Evolutionary conservation across 2,888 invertebrate species (phyloP), one percentile per base, ranked within the genome.

Genomic region (Stomorhina lunata): DNA sequence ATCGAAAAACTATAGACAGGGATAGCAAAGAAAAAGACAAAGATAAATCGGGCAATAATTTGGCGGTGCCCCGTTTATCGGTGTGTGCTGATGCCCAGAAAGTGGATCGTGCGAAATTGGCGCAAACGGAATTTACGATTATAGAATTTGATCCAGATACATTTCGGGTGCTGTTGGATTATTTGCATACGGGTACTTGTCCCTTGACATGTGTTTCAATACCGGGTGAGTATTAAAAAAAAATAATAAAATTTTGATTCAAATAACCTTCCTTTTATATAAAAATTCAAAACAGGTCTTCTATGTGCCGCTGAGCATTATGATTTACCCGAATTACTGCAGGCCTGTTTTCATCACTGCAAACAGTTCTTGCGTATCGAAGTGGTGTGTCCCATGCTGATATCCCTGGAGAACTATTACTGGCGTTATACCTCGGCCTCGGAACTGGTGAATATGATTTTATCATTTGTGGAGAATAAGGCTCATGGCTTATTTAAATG

Each of bases 91-190:
- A 98, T 90, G 96, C 96, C 84, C 97, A 97, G 90, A 98, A 98
- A 92, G 97, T 98, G 22, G 98, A 98, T 91, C 93, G 97, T 84
- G 95, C 96, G 81, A 97, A 97, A 92, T 92, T 98, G 83, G 97
- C 97, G 68, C 97, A 98, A 92, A 97, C 97, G 85, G 98, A 98
- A 95, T 98, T 98, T 92, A 96, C 96, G 85, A 97, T 98, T 89
- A 97, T 97, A 89, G 98, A 98, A 92, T 98, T 98, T 91, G 98
- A 98, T 92, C 95, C 97, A 53, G 97, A 98, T 85, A 98, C 98
- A 9, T 97, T 98, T 92, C 94, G 97, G 83, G 96, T 97, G 86
- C 93, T 98, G 2, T 92, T 98, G 91, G 97, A 98, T 92, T 98
- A 98, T 91, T 92, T 98, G 84, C 98, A 98, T 91, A 97, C 97